These are phyloP conservation scores for Catostomus latipinnis DNA, from an alignment of 2,797 vertebrate genomes.

Conservation along the genomic window DNA sequence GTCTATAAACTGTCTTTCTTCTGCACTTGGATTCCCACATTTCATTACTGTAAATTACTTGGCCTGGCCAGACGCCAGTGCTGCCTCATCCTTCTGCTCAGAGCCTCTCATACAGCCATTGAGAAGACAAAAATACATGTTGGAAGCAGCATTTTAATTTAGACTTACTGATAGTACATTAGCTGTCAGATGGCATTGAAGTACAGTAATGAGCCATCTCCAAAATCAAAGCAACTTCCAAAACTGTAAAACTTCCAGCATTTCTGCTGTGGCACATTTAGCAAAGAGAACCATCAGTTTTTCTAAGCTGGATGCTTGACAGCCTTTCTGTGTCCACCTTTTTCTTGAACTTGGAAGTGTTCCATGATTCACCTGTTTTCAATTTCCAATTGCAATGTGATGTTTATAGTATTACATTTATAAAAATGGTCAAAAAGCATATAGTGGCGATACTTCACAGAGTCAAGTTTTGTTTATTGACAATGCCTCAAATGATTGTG, in stretches of 20 bases:
- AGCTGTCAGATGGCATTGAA: slow-evolving; percentile 16
- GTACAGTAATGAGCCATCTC: slow-evolving; percentile 29
- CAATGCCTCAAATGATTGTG: too few species aligned
- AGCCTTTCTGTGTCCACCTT: not conserved
- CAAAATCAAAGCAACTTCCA: slow-evolving; percentile 34
- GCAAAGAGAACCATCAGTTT: not conserved
- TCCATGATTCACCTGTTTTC: too few species aligned
- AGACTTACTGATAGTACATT: slow-evolving; percentile 19
- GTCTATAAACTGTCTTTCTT: slow-evolving; percentile 61
- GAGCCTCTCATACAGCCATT: slow-evolving; percentile 29
- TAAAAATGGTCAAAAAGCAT: too few species aligned
- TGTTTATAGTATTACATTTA: too few species aligned
- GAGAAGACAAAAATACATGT: slow-evolving; percentile 32
- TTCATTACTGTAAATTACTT: slow-evolving; percentile 78
- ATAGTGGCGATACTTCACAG: too few species aligned
- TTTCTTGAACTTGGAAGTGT: too few species aligned
- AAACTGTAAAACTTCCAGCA: slow-evolving; percentile 16
- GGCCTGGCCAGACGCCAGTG: slow-evolving; percentile 68
- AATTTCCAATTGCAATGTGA: too few species aligned
- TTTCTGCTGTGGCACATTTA: not conserved
- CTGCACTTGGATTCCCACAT: slow-evolving; percentile 58
- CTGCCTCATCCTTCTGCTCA: slow-evolving; percentile 39
- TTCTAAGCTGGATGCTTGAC: slow-evolving; percentile 13
- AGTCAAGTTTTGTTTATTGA: too few species aligned
- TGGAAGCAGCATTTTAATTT: slow-evolving; percentile 50